Conservation (phyloP, 2,797 vertebrate species). For the Phrynocephalus guinanensis region DNA sequence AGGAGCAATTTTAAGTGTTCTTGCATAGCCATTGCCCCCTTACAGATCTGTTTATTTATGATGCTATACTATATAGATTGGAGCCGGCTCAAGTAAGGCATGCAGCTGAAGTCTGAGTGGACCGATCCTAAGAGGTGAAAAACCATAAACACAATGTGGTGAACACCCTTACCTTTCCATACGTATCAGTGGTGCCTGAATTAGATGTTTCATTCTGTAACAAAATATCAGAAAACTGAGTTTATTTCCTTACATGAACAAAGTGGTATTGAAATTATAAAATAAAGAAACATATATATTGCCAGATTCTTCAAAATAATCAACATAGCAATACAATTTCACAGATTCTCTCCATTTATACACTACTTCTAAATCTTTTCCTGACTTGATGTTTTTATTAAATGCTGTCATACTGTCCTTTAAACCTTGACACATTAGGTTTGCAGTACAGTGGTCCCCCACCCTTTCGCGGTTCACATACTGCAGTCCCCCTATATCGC, state of each 20-base stretch:
- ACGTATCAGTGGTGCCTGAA: constrained; percentile 46
- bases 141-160: constrained; percentile 15
- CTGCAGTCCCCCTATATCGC: too few species aligned
- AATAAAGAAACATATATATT: not conserved
- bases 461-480: too few species aligned
- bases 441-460: not conserved
- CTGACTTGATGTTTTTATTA: not conserved
- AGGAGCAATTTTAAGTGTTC: too few species aligned
- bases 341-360: not conserved
- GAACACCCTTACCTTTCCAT: constrained; percentile 58
- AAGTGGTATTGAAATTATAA: not conserved
- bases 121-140: constrained; percentile 8
- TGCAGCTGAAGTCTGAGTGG: not conserved
- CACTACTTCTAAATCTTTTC: not conserved
- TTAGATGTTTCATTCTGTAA: constrained; percentile 68
- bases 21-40: not conserved
- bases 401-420: not conserved
- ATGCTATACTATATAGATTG: not conserved
- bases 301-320: not conserved
- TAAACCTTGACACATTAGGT: not conserved
- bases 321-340: not conserved
- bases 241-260: constrained; percentile 28
- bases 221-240: constrained; percentile 7
- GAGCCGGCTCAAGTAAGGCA: not conserved
- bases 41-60: not conserved